Conservation (phyloP, 2,113 vertebrate genomes). For the Lutjanus erythropterus region DNA sequence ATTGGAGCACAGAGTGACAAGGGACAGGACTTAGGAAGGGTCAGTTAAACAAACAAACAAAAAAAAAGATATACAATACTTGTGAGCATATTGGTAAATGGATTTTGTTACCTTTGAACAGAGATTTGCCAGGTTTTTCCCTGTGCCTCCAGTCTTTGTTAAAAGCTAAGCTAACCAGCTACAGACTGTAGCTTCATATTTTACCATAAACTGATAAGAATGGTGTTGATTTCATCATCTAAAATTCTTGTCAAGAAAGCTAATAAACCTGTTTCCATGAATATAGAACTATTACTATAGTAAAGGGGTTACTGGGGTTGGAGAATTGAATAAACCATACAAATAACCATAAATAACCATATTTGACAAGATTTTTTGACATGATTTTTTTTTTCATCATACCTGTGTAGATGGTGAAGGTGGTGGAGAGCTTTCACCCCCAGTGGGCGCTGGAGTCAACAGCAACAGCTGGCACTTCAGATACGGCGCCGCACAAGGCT, state of each 20-base stretch:
- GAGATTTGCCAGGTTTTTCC: neutral
- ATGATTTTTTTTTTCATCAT: slow-evolving; percentile 43
- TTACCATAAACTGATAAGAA: neutral
- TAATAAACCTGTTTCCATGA: no score
- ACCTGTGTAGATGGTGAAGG: slow-evolving; percentile 92
- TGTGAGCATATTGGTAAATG: neutral
- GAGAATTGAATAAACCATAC: no score
- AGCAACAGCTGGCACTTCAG: slow-evolving; percentile 99
- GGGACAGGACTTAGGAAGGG: no score
- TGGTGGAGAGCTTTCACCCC: slow-evolving; percentile 95
- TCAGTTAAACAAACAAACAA: no score
- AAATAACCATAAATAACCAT: no score
- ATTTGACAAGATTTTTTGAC: slow-evolving; percentile 3
- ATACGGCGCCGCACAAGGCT: slow-evolving; percentile 89
- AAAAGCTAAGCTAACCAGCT: neutral
- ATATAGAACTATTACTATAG: neutral
- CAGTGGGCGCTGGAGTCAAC: slow-evolving; percentile 97
- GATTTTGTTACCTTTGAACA: neutral
- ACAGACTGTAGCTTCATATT: neutral
- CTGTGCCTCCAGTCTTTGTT: neutral
- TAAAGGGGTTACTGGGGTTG: no score
- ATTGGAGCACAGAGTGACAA: no score
- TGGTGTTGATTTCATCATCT: neutral
- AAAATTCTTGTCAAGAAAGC: neutral
- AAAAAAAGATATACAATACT: no score